Evolutionary conservation across 2,113 vertebrate genomes (phyloP), one percentile per base, ranked within the genome.

Genomic region (Saguinus midas): DNA sequence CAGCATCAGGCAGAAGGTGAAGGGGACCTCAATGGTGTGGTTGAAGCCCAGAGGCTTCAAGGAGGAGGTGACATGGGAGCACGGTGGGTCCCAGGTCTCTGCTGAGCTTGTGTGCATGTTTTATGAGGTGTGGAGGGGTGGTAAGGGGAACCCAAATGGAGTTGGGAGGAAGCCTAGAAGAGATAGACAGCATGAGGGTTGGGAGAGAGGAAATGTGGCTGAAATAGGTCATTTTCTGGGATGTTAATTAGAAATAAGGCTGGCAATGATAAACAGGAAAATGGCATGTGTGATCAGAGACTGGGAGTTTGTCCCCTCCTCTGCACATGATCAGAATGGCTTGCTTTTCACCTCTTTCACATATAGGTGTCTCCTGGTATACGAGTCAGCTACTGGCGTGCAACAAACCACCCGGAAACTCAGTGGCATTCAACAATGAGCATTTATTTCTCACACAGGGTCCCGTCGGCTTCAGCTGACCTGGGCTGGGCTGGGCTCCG

Each of bases 291-390:
- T 7, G n/a, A 13, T 1, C 64, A 58, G 6, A 72, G 21, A 11
- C 37, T 27, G 57, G 45, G 87, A 29, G 48, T 40, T 35, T 25
- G 48, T 11, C 29, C 25, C 14, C 7, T 45, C 27, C 5, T 25
- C n/a, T 32, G 10, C 0, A 8, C 17, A 8, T 58, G 8, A 17
- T 5, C 0, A 0, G 16, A 5, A 37, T 0, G 20, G 35, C 40
- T 79, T 32, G 12, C 6, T 11, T 32, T 78, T 82, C 5, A 16
- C 57, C 25, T 43, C 10, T 61, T 29, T 78, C 72, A 48, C 8
- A 12, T 14, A 10, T 1, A 13, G 37, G 20, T 5, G 32, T 14
- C 9, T 45, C 58, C 25, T 13, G 32, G 37, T 55, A 2, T 14
- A 12, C 18, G 20, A 8, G 37, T 68, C 52, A 82, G 92, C 61